phyloP scores from a whole-genome alignment of 2,113 vertebrate genomes.

The Paradisaea rubra region DNA sequence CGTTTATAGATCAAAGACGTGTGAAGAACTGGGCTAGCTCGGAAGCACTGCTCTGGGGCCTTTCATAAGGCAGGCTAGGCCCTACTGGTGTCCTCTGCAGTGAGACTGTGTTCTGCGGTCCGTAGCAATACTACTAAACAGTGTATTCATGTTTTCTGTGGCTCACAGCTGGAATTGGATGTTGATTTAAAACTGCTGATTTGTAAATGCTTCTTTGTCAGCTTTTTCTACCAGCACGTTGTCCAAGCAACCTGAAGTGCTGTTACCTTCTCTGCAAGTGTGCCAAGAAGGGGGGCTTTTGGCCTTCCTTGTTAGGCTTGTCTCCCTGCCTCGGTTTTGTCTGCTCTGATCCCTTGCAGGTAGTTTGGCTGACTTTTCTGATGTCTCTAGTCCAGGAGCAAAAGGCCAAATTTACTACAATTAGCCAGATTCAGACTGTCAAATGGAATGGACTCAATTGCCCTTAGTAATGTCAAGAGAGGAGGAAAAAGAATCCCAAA shows the following conservation, averaged over 20 bases:
- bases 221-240: background rate
- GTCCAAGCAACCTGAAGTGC: background rate
- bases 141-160: background rate
- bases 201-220: background rate
- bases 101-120: background rate
- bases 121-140: background rate
- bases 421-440: background rate
- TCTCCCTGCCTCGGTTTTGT: background rate
- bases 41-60: background rate
- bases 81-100: background rate
- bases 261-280: background rate
- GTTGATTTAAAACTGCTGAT: conserved; percentile 4
- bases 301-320: background rate
- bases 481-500: background rate
- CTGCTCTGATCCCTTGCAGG: background rate
- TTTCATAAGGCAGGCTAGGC: background rate
- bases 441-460: background rate
- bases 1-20: background rate
- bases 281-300: background rate
- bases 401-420: background rate
- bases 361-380: background rate
- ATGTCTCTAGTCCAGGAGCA: background rate
- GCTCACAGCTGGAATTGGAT: background rate
- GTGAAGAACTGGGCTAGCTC: background rate
- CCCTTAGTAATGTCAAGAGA: background rate